These are phyloP conservation scores for Accipiter virgatus DNA, from an alignment of 2,113 vertebrate genomes.

Conservation along the genomic window DNA sequence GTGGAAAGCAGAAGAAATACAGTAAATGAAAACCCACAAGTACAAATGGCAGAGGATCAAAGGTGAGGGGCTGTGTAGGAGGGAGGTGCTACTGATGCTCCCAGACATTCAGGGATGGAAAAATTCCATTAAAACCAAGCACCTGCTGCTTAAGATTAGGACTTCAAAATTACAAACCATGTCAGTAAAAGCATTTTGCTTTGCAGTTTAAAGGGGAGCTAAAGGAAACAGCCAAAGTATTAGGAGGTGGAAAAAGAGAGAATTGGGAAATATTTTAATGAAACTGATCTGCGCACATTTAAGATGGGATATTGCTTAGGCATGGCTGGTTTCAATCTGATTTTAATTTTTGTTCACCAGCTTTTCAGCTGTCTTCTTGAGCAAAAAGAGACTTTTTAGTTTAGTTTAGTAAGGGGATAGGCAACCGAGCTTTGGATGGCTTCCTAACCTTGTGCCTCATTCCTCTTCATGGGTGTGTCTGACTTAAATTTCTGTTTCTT, in stretches of 20 bases:
- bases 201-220: neutral
- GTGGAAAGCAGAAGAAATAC: neutral
- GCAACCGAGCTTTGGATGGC: slow-evolving; percentile 27
- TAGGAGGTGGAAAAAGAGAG: slow-evolving; percentile 6
- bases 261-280: slow-evolving; percentile 57
- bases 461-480: slow-evolving; percentile 44
- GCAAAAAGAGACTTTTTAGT: slow-evolving; percentile 13
- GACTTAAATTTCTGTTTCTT: slow-evolving; percentile 34
- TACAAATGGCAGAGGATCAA: slow-evolving; percentile 64
- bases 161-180: slow-evolving; percentile 5
- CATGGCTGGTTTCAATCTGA: slow-evolving; percentile 37
- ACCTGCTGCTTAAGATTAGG: slow-evolving; percentile 57
- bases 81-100: slow-evolving; percentile 47
- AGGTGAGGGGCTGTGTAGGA: slow-evolving; percentile 53
- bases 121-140: slow-evolving; percentile 44
- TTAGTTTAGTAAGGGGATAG: slow-evolving; percentile 26
- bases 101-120: slow-evolving; percentile 22
- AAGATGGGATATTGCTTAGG: slow-evolving; percentile 9
- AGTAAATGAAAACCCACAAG: slow-evolving; percentile 63
- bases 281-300: neutral
- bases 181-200: slow-evolving; percentile 45
- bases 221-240: neutral
- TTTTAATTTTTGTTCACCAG: slow-evolving; percentile 31
- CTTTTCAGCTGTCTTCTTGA: slow-evolving; percentile 40
- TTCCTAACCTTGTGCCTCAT: slow-evolving; percentile 45